Base-by-base conservation (phyloP, 2,888 invertebrate species). In the Marronus borbonicus region DNA sequence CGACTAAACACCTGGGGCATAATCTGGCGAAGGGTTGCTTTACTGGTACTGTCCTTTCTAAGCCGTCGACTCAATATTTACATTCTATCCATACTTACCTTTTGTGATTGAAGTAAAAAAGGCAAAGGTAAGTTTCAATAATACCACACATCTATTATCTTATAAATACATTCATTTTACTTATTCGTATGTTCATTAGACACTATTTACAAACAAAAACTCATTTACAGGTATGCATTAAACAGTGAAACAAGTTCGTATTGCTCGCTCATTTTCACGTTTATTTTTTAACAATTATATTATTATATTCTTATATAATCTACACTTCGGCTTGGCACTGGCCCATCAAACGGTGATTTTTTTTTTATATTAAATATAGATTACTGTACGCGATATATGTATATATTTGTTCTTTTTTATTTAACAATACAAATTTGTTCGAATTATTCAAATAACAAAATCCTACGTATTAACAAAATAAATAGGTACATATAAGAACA, bases 131-230 rank as follows among this genome's bases (percentile, higher is more conserved):
- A 17, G n/a, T 55, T 55, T 55, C 14, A 64, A 52, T 76, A 74
- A 77, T 31, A 68, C 62, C 68, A 68, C 60, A 39, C 65, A 74
- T 64, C 14, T 62, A 52, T 44, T 44, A 52, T 55, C 68, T 68
- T 79, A 79, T 79, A 86, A 87, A 87, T 87, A 86, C 86, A 87
- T 84, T 86, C 84, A 86, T 84, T 86, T 86, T 86, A 85, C 85
- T 86, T 83, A 84, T 82, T 85, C 55, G 68, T 64, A 72, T 77
- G 80, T 80, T 78, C 50, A 72, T 78, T 82, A 17, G 14, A 17
- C n/a, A 82, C 79, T 86, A 87, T 87, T 82, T 87, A 87, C 86
- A 82, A 82, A 87, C 82, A 81, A 81, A 84, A 84, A 70, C 82
- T 84, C 82, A 82, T 83, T 81, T 28, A 28, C 28, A 44, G 8